Percentiles rank a stretch among this genome's conserved stretches.
Evolutionary conservation across 2,113 vertebrate genomes (phyloP).

Genomic region (mouse (Mus musculus)): DNA sequence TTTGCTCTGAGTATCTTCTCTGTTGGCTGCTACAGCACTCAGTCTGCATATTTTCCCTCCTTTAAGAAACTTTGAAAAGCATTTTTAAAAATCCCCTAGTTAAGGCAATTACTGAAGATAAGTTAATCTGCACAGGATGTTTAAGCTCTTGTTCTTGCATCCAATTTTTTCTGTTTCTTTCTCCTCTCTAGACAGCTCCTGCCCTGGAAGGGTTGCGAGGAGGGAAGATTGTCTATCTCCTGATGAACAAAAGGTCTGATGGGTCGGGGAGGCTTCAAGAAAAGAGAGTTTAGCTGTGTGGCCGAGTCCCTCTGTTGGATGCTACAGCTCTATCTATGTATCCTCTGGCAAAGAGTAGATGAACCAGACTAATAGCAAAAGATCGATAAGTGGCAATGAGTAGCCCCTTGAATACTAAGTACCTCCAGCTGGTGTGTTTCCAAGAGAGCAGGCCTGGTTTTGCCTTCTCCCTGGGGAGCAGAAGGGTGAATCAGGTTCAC

Average conservation of each 20-base stretch:
- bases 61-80: constrained; percentile 87
- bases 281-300: not conserved
- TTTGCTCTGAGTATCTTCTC: constrained; percentile 81
- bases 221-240: not conserved
- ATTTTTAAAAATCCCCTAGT: constrained; percentile 86
- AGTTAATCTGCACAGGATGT: constrained; percentile 86
- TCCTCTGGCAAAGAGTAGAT: not conserved
- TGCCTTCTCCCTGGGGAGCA: constrained; percentile 21
- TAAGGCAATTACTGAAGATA: constrained; percentile 89
- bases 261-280: not conserved
- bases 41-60: constrained; percentile 77
- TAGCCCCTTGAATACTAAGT: not conserved
- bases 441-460: not conserved
- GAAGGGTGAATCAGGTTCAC: constrained; percentile 29
- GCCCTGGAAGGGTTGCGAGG: constrained; percentile 56
- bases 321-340: not conserved
- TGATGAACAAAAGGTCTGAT: not conserved
- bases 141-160: constrained; percentile 83
- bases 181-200: constrained; percentile 59
- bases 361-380: not conserved
- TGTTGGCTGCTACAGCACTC: constrained; percentile 83
- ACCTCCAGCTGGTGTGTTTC: not conserved
- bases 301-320: not conserved
- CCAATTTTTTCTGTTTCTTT: constrained; percentile 79
- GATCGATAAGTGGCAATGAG: constrained; percentile 13